phyloP scores from a whole-genome alignment of 2,797 vertebrate genomes.

The Lates japonicus region DNA sequence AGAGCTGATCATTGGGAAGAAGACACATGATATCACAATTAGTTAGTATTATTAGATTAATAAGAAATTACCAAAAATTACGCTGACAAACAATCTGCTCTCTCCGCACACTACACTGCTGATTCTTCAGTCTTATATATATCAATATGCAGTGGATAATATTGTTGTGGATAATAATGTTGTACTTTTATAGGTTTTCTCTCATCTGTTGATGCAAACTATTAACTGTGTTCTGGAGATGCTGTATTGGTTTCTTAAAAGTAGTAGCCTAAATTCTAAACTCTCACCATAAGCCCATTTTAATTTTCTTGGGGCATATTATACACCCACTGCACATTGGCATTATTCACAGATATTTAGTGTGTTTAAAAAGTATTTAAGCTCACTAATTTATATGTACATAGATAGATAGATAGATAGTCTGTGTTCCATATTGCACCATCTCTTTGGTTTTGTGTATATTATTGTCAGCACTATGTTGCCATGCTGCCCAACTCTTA shows the following conservation, averaged over 20 bases:
- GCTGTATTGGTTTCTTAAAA: too few species aligned
- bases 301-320: neutral
- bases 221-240: neutral
- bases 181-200: neutral
- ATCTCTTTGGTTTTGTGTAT: constrained; percentile 15
- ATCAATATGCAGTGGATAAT: neutral
- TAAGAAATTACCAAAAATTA: neutral
- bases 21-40: neutral
- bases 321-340: too few species aligned
- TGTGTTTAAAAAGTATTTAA: too few species aligned
- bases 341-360: too few species aligned
- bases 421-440: neutral
- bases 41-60: neutral
- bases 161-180: too few species aligned
- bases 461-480: constrained; percentile 29
- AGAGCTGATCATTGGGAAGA: neutral
- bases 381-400: too few species aligned
- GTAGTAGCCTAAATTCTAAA: too few species aligned
- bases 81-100: neutral
- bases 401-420: constrained; percentile 14
- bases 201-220: neutral
- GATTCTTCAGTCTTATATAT: constrained; percentile 16
- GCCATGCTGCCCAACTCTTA: constrained; percentile 18
- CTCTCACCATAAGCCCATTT: too few species aligned
- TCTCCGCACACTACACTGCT: constrained; percentile 7